Evolutionary conservation across 2,888 invertebrate species (phyloP), one percentile per base, ranked within the genome.

Genomic region (Perdita meconis): DNA sequence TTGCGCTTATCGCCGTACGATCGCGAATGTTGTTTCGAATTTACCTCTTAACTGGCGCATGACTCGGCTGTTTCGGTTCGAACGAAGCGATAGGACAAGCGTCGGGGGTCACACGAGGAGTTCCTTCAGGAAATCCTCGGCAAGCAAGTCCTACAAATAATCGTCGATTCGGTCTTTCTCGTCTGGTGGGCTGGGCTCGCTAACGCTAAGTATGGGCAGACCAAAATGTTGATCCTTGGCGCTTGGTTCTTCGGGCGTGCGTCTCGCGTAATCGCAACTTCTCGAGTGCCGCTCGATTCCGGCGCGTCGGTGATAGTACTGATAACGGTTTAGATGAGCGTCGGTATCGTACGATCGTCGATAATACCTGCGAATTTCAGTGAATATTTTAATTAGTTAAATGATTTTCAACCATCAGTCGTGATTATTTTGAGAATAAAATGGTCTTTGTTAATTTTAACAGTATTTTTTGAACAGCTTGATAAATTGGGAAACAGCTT

Each of bases 171-270:
- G 94, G 87, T 95, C 95, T 69, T 82, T 84, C 85, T 96, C 96
- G 85, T 96, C 96, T 13, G 96, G 96, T 38, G 96, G 96, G 19
- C 96, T 96, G 0, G 96, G 96, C n/a, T 96, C 96, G 12, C 96
- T 96, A 34, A 97, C 94, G 26, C 96, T 96, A 5, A 97, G 94
- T 86, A 96, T 96, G 57, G 96, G 96, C 86, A 96, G 93, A 44
- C 96, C 96, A 80, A 95, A 95, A 86, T 95, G 95, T 60, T 92
- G 91, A 64, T 94, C 93, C 77, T 92, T 91, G 74, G 87, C 81
- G 69, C 86, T 90, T 44, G 90, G 79, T 19, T n/a, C n/a, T n/a
- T 90, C 90, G 2, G 85, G 79, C 1, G 87, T 78, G 8, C 87
- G 87, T 30, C 72, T 86, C 12, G 88, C 78, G 81, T 90, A 94